Conservation (phyloP, 2,113 vertebrate species). For the Junco hyemalis region DNA sequence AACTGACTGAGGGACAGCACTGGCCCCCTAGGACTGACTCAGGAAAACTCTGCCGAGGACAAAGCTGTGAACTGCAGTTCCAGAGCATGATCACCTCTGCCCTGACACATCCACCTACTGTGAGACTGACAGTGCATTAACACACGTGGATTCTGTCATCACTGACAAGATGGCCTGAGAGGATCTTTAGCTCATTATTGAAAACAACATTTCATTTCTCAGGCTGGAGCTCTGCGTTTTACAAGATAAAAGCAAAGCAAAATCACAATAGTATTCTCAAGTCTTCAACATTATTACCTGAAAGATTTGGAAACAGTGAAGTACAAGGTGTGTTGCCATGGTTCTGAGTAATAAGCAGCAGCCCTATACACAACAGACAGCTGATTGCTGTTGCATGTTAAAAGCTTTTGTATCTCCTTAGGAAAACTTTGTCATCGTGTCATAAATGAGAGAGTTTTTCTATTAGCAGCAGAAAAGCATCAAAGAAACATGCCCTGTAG, state of each 20-base stretch:
- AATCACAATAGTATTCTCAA: neutral
- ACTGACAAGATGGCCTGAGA: neutral
- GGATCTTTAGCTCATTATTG: neutral
- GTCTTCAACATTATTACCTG: slow-evolving; percentile 14
- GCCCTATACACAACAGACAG: slow-evolving; percentile 21
- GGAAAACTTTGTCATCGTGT: slow-evolving; percentile 12
- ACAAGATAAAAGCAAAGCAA: slow-evolving; percentile 20
- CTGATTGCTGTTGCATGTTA: slow-evolving; percentile 38
- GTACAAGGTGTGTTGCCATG: slow-evolving; percentile 55
- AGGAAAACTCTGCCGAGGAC: neutral
- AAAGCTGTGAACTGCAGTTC: neutral
- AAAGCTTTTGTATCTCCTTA: neutral
- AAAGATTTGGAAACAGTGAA: slow-evolving; percentile 11
- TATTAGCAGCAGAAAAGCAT: neutral
- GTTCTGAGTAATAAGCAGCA: slow-evolving; percentile 27
- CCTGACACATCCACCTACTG: rapidly evolving
- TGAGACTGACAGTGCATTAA: neutral
- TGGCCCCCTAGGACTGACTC: neutral
- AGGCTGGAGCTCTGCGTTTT: neutral
- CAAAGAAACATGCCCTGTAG: neutral
- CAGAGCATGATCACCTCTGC: neutral
- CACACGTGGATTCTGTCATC: neutral
- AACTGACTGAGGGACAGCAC: neutral
- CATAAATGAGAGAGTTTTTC: neutral
- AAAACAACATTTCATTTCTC: neutral